A percentile compares a stretch with the other conserved stretches of the same genome.
phyloP scores from a whole-genome alignment of 2,888 invertebrate species.

The Endomychus coccineus region DNA sequence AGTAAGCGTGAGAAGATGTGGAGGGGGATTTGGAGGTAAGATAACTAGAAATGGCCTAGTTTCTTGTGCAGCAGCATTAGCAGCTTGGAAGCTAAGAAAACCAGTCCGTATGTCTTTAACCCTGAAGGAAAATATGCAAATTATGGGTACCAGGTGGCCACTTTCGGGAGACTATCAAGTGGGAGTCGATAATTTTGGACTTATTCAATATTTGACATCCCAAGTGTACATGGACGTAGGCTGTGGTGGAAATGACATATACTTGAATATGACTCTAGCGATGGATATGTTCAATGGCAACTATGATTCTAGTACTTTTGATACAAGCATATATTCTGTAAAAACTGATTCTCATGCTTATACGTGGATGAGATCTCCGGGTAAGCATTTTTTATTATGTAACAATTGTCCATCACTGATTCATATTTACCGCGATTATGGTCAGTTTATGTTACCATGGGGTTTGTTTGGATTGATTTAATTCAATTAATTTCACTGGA shows the following conservation, averaged over 20 bases:
- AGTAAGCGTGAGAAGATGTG: slow-evolving; percentile 61
- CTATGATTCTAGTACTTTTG: slow-evolving; percentile 19
- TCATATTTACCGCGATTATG: too few relatives aligned
- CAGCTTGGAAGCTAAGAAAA: slow-evolving; percentile 50
- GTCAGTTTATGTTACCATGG: too few relatives aligned
- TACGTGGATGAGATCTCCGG: slow-evolving; percentile 23
- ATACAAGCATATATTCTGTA: slow-evolving; percentile 12
- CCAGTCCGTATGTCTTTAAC: slow-evolving; percentile 64
- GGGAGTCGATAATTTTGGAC: slow-evolving; percentile 52
- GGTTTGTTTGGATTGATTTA: too few relatives aligned
- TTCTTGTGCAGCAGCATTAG: slow-evolving; percentile 60
- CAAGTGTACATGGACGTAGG: slow-evolving; percentile 49
- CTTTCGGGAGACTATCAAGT: slow-evolving; percentile 57
- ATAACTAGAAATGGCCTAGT: slow-evolving; percentile 54
- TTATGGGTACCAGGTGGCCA: slow-evolving; percentile 58
- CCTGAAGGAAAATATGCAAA: slow-evolving; percentile 62
- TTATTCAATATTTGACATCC: slow-evolving; percentile 56
- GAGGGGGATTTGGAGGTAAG: slow-evolving; percentile 76
- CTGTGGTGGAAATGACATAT: slow-evolving; percentile 47
- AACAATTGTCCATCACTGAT: too few relatives aligned
- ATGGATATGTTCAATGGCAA: slow-evolving; percentile 11
- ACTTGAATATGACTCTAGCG: slow-evolving; percentile 26
- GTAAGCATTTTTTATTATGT: too few relatives aligned
- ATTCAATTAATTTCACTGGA: too few relatives aligned
- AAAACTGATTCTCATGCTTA: slow-evolving; percentile 21